A percentile compares a stretch with the other conserved stretches of the same genome.
phyloP scores from a whole-genome alignment of 1,140 invertebrate species.

The Drosophila cardini region DNA sequence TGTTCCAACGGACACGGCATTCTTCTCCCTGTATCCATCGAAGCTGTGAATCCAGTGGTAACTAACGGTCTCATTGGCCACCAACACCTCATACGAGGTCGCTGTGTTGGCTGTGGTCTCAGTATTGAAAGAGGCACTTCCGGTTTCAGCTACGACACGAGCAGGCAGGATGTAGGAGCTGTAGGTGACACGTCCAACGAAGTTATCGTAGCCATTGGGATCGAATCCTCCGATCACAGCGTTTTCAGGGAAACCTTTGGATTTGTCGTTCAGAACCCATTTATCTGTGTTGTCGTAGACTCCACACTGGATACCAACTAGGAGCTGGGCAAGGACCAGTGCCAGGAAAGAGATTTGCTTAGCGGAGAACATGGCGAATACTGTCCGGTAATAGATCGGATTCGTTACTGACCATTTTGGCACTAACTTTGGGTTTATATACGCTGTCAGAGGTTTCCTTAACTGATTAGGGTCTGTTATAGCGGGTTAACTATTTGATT shows the following conservation, averaged over 20 bases:
- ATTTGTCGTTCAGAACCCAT: conserved; percentile 46
- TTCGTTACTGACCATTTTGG: not conserved
- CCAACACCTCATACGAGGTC: not conserved
- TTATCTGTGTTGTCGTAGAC: conserved; percentile 44
- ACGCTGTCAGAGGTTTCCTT: not conserved
- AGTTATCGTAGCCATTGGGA: conserved; percentile 53
- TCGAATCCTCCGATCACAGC: conserved; percentile 52
- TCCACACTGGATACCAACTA: conserved; percentile 41
- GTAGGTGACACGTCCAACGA: conserved; percentile 44
- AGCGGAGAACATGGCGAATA: conserved; percentile 33
- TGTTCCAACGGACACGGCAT: conserved; percentile 43
- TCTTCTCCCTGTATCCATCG: conserved; percentile 37
- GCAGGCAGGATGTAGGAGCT: conserved; percentile 46
- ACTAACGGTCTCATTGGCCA: not conserved
- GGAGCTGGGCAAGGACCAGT: conserved; percentile 42
- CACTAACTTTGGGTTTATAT: conserved; percentile 1
- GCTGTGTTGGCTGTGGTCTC: not conserved
- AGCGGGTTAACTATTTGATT: conserved; percentile 1
- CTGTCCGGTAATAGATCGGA: conserved; percentile 20
- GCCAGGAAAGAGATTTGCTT: conserved; percentile 21
- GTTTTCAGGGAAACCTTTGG: conserved; percentile 37
- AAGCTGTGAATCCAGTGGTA: conserved; percentile 39
- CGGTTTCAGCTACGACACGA: conserved; percentile 48
- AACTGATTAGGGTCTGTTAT: conserved; percentile 6
- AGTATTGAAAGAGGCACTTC: conserved; percentile 29